Conservation (phyloP, 2,113 vertebrate genomes). For the Xiphophorus maculatus region DNA sequence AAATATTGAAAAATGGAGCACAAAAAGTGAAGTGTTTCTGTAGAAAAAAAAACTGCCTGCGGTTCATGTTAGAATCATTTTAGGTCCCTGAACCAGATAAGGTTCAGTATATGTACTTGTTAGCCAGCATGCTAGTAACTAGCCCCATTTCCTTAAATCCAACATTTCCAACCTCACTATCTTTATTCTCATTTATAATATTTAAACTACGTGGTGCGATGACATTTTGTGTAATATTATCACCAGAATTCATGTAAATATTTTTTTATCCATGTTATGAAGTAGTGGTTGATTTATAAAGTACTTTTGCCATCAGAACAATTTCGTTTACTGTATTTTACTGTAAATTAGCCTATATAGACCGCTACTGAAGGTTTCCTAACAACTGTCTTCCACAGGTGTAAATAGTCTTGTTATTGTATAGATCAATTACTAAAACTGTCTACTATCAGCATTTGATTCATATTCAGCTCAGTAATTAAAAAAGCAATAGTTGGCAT, state of each 20-base stretch:
- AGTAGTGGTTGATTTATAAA: neutral
- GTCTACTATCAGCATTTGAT: neutral
- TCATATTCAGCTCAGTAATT: neutral
- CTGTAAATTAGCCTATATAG: neutral
- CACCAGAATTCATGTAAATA: neutral
- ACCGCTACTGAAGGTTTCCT: neutral
- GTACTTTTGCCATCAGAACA: neutral
- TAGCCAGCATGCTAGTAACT: neutral
- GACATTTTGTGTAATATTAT: neutral
- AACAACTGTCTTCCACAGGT: neutral
- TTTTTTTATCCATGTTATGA: neutral
- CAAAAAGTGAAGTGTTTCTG: neutral
- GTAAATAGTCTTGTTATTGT: neutral
- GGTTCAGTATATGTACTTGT: neutral
- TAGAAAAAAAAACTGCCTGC: neutral
- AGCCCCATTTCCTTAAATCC: neutral
- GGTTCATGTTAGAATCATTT: neutral
- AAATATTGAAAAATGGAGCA: rapidly evolving
- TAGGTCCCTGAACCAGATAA: neutral
- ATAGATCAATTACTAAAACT: neutral
- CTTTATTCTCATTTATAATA: neutral
- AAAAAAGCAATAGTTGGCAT: neutral
- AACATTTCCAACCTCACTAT: neutral
- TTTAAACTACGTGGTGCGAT: neutral
- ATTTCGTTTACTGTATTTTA: neutral